phyloP scores from a whole-genome alignment of 2,888 invertebrate genomes.

The Brenthis daphne region DNA sequence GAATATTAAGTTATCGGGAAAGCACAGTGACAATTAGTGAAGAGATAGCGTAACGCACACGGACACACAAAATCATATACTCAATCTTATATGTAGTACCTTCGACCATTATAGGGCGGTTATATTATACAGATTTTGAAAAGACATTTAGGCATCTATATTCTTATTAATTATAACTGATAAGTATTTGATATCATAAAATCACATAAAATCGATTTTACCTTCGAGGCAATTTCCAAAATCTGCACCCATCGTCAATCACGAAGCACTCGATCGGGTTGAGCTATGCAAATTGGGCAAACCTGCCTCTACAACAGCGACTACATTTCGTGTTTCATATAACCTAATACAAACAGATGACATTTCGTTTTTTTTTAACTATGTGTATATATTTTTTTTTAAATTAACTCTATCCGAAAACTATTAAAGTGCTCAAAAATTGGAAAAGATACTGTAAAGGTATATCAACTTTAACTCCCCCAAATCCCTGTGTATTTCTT shows the following conservation, averaged over 20 bases:
- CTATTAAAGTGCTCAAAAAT: too few relatives aligned
- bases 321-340: neutral
- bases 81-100: neutral
- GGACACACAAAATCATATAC: neutral
- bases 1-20: too few relatives aligned
- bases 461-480: too few relatives aligned
- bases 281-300: slow-evolving; percentile 33
- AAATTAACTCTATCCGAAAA: neutral
- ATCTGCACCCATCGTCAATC: slow-evolving; percentile 21
- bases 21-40: neutral
- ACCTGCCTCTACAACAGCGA: slow-evolving; percentile 13
- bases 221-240: neutral
- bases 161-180: too few relatives aligned
- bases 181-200: too few relatives aligned
- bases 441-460: too few relatives aligned
- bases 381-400: neutral
- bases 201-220: too few relatives aligned
- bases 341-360: neutral
- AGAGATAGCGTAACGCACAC: neutral
- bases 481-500: too few relatives aligned
- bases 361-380: neutral
- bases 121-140: too few relatives aligned
- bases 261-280: slow-evolving; percentile 20
- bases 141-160: too few relatives aligned
- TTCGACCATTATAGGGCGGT: too few relatives aligned